Evolutionary conservation across 2,113 vertebrate species (phyloP).

Genomic region (Pogonocichla stellata): DNA sequence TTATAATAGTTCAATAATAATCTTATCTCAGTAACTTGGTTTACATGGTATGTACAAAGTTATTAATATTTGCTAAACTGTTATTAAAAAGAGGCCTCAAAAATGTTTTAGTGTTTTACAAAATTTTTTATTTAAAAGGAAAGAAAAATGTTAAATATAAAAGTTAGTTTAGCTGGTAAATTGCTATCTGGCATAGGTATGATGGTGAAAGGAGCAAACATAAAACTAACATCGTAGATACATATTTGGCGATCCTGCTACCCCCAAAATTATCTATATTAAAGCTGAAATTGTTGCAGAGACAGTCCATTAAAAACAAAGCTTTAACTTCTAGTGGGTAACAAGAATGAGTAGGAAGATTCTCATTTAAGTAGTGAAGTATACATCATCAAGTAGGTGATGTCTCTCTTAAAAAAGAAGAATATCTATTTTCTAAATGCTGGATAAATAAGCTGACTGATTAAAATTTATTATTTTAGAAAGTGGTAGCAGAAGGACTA

Average conservation of each 20-base stretch:
- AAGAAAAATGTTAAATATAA: not conserved
- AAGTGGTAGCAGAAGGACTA: not conserved
- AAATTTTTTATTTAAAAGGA: not conserved
- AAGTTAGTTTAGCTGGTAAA: not conserved
- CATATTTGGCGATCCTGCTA: not conserved
- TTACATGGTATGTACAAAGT: not conserved
- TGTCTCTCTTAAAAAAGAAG: not conserved
- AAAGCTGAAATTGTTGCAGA: not conserved
- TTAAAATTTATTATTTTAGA: not conserved
- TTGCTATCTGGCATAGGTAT: not conserved
- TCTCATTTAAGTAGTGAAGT: not conserved
- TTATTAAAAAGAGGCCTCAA: not conserved
- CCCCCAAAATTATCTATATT: not conserved
- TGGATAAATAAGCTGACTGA: not conserved
- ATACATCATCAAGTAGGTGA: too few species aligned
- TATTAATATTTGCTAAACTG: not conserved
- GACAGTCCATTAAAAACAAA: rapidly evolving
- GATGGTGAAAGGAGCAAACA: not conserved
- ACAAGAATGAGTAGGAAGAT: not conserved
- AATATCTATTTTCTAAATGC: not conserved
- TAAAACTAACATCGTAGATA: not conserved
- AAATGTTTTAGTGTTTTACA: rapidly evolving
- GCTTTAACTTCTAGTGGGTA: not conserved
- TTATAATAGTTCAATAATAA: not conserved
- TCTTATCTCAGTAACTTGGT: not conserved